Evolutionary conservation across 2,797 vertebrate genomes (phyloP).

Genomic region (Onychomys leucogaster): DNA sequence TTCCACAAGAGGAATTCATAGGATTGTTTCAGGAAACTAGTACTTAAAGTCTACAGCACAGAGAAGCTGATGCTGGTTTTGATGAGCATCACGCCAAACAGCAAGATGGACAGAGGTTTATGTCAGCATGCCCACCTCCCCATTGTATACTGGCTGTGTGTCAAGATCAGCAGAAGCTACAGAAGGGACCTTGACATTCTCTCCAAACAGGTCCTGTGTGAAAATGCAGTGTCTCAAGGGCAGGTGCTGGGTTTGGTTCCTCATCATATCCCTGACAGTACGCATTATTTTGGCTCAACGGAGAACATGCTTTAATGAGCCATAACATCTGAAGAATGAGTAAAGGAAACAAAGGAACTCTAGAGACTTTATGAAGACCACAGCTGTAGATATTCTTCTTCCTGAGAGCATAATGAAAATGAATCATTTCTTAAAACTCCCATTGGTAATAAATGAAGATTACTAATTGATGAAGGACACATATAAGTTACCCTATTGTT

Average conservation of each 20-base stretch:
- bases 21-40: background rate
- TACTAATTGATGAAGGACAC: conserved; percentile 76
- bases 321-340: conserved; percentile 70
- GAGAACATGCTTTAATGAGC: conserved; percentile 45
- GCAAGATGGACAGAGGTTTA: background rate
- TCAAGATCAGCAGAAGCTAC: background rate
- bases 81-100: background rate
- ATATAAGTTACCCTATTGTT: conserved; percentile 77
- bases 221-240: background rate
- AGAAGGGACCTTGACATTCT: background rate
- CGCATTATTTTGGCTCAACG: conserved; percentile 52
- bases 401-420: conserved; percentile 66
- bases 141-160: background rate
- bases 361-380: conserved; percentile 39
- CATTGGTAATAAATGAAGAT: conserved; percentile 73
- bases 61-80: background rate
- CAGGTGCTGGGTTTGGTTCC: background rate
- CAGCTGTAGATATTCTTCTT: conserved; percentile 53
- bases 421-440: conserved; percentile 66
- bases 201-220: background rate
- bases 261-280: conserved; percentile 6
- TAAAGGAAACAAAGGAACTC: conserved; percentile 59
- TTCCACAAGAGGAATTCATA: conserved; percentile 45
- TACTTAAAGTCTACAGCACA: background rate
- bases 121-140: no score